Evolutionary conservation across 2,797 vertebrate genomes (phyloP).

Genomic region (Acanthurus tractus): DNA sequence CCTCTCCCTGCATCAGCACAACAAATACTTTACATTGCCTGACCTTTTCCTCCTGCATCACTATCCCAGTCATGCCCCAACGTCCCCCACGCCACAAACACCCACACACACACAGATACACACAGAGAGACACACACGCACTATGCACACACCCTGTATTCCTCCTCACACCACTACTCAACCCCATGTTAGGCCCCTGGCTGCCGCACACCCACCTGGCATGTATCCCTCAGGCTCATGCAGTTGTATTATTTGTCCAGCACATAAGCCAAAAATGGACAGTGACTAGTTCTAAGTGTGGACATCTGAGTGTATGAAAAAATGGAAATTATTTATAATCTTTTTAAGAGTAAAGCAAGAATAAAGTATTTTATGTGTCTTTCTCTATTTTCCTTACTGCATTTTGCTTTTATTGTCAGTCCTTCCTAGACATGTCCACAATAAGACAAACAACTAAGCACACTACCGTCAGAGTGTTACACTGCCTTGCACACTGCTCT

Average conservation of each 20-base stretch:
- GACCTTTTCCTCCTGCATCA: conserved; percentile 88
- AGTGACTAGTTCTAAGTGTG: conserved; percentile 54
- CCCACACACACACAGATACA: conserved; percentile 14
- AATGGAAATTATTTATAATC: not conserved
- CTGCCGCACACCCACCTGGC: conserved; percentile 73
- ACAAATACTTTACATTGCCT: conserved; percentile 88
- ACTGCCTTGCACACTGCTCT: not conserved
- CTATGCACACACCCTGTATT: conserved; percentile 33
- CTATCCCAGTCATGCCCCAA: conserved; percentile 75
- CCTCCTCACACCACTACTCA: conserved; percentile 72
- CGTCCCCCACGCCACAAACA: conserved; percentile 37
- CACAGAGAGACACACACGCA: conserved; percentile 35
- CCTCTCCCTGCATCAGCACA: conserved; percentile 89
- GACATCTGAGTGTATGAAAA: conserved; percentile 17
- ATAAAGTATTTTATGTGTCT: not conserved
- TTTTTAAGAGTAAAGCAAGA: not conserved
- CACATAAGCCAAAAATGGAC: conserved; percentile 72
- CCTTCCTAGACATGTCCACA: not conserved
- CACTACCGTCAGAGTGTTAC: not conserved
- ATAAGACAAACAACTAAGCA: not conserved
- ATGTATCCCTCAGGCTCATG: conserved; percentile 72
- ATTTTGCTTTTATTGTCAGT: not conserved
- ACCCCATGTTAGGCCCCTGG: conserved; percentile 67
- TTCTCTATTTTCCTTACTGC: not conserved
- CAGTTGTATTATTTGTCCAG: conserved; percentile 76